phyloP scores from a whole-genome alignment of 1,140 invertebrate genomes.

The Charaxes varanes region DNA sequence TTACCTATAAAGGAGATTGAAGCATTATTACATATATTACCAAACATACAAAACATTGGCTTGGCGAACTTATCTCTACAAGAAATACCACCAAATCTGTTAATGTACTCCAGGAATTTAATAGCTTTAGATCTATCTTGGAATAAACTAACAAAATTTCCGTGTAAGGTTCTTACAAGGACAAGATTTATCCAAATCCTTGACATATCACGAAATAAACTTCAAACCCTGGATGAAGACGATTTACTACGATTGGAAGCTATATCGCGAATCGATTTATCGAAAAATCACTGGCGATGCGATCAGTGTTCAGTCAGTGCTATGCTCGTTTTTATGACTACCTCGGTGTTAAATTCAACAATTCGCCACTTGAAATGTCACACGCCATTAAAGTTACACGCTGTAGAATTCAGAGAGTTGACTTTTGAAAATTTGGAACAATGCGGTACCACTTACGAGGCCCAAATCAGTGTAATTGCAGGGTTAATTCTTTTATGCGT shows the following conservation, averaged over 20 bases:
- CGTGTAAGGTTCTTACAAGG: constrained; percentile 73
- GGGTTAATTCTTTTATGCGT: constrained; percentile 73
- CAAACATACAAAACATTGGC: constrained; percentile 74
- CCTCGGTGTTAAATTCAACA: constrained; percentile 70
- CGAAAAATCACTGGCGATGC: constrained; percentile 81
- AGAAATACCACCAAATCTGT: constrained; percentile 72
- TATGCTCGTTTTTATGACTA: constrained; percentile 72
- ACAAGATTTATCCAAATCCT: constrained; percentile 74
- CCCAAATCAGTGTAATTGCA: constrained; percentile 76
- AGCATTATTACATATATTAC: constrained; percentile 73
- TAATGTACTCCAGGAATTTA: constrained; percentile 58
- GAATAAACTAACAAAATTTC: constrained; percentile 75
- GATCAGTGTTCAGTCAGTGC: constrained; percentile 78
- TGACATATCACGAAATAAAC: constrained; percentile 78
- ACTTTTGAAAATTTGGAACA: constrained; percentile 67
- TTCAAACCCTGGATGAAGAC: constrained; percentile 75
- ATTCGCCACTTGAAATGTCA: constrained; percentile 71
- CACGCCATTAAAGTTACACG: constrained; percentile 68
- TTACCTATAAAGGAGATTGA: constrained; percentile 62
- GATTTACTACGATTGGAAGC: constrained; percentile 74
- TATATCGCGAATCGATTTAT: constrained; percentile 71
- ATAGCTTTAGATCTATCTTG: constrained; percentile 71
- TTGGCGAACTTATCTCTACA: constrained; percentile 75
- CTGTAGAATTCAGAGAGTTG: constrained; percentile 68
- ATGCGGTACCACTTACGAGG: constrained; percentile 71